phyloP scores from a whole-genome alignment of 2,888 invertebrate genomes.

The Drosophila lacicola region DNA sequence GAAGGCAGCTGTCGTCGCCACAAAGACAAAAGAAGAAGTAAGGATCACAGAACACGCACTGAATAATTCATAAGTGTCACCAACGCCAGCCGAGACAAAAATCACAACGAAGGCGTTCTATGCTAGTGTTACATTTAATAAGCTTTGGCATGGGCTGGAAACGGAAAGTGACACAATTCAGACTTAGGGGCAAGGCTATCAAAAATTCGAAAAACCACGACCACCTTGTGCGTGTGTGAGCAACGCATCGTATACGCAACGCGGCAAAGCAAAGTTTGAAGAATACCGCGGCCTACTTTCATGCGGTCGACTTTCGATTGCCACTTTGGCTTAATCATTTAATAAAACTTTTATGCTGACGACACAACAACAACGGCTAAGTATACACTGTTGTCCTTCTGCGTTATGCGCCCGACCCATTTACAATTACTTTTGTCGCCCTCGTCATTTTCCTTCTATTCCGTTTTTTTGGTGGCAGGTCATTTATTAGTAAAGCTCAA shows the following conservation, averaged over 20 bases:
- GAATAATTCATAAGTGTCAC: slow-evolving; percentile 73
- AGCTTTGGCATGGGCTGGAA: slow-evolving; percentile 33
- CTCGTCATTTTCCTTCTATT: slow-evolving; percentile 18
- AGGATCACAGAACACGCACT: slow-evolving; percentile 65
- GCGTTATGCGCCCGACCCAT: slow-evolving; percentile 20
- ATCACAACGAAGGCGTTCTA: slow-evolving; percentile 33
- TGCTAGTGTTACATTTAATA: slow-evolving; percentile 68
- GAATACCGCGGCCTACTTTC: slow-evolving; percentile 64
- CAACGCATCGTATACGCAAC: slow-evolving; percentile 27
- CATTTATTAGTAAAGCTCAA: slow-evolving; percentile 57
- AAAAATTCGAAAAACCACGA: slow-evolving; percentile 69
- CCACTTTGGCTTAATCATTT: slow-evolving; percentile 73
- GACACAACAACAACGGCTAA: slow-evolving; percentile 29
- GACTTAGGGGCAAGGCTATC: slow-evolving; percentile 63
- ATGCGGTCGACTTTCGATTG: slow-evolving; percentile 2
- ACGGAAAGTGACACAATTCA: slow-evolving; percentile 39
- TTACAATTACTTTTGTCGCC: slow-evolving; percentile 58
- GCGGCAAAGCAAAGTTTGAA: slow-evolving; percentile 48
- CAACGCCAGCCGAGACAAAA: slow-evolving; percentile 8
- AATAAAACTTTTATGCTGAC: slow-evolving; percentile 78
- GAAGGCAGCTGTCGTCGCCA: slow-evolving; percentile 22
- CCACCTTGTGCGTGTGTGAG: slow-evolving; percentile 1
- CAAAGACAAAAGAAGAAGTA: slow-evolving; percentile 57
- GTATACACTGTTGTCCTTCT: slow-evolving; percentile 25
- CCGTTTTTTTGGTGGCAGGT: slow-evolving; percentile 8